Base-by-base conservation (phyloP, 2,113 vertebrate genomes). In the Oenanthe melanoleuca region DNA sequence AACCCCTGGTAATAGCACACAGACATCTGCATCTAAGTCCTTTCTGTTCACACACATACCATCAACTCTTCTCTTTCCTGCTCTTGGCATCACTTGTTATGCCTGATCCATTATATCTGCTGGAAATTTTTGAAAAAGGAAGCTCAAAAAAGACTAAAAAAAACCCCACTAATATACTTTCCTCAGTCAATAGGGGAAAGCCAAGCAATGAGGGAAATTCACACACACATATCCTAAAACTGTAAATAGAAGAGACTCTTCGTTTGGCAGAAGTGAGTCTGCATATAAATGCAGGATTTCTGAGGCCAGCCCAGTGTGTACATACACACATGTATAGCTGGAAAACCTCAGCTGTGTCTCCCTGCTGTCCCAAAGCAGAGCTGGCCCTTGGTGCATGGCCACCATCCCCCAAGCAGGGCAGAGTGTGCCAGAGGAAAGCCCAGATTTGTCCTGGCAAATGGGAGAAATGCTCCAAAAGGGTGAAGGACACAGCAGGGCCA, bases 1-100 rank as follows among this genome's bases (percentile, higher is more conserved):
- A 95, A 73, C 1, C 33, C 47, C 83, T 69, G 50, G 79, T 96
- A 92, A 95, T 92, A 91, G 95, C 84, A 95, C 67, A 84, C 50
- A 50, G 33, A 66, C 55, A 55, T 6, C 66, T 93, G 67, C 55
- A 86, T 61, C 75, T 37, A 83, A 75, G 70, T 92, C 88, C 40
- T 56, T 86, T 67, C 94, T 53, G 84, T 67, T 88, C 75, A 66
- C 11, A 44, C 8, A 82, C 31, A 66, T 13, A 38, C 23, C 24
- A 53, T 57, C 49, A 91, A 14, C 47, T 79, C 38, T 92, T 87
- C 42, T 64, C 31, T 63, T n/a, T 74, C 26, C 34, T 74, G n/a
- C 8, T 49, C 59, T 65, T 80, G 49, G 40, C 70, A 66, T 92
- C 77, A n/a, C 72, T 88, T 95, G 61, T 74, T 95, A 96, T 95